phyloP scores from a whole-genome alignment of 2,888 invertebrate species.

The Ferdinandea cuprea region DNA sequence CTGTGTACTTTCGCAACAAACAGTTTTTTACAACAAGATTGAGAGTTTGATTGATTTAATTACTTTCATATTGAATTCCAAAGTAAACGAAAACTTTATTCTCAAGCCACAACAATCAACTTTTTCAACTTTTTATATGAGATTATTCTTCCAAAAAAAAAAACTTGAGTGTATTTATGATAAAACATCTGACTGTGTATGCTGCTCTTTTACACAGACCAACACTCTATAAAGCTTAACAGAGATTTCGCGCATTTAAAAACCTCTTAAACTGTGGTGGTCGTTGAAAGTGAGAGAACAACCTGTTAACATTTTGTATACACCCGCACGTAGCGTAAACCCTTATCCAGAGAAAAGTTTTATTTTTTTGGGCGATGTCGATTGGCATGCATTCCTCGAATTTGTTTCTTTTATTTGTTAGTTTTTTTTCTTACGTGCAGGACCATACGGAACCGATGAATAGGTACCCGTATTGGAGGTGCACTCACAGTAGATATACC shows the following conservation, averaged over 20 bases:
- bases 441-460: not conserved
- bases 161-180: not conserved
- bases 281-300: constrained; percentile 71
- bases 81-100: no score
- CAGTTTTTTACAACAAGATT: no score
- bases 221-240: constrained; percentile 31
- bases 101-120: not conserved
- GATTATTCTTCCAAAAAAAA: no score
- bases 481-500: not conserved
- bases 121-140: no score
- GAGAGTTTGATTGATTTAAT: no score
- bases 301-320: constrained; percentile 73
- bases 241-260: constrained; percentile 38
- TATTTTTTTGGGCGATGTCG: constrained; percentile 16
- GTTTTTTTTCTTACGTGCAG: not conserved
- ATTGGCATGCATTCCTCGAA: not conserved
- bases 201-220: constrained; percentile 2
- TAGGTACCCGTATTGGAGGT: constrained; percentile 6
- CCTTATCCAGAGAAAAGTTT: not conserved
- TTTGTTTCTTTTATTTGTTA: constrained; percentile 1
- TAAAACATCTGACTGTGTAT: constrained; percentile 21
- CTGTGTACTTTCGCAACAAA: no score
- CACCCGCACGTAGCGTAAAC: constrained; percentile 26
- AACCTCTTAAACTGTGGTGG: constrained; percentile 30
- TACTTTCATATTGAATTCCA: no score